Evolutionary conservation across 2,113 vertebrate genomes (phyloP), one percentile per base, ranked within the genome.

Genomic region (Nerophis ophidion): DNA sequence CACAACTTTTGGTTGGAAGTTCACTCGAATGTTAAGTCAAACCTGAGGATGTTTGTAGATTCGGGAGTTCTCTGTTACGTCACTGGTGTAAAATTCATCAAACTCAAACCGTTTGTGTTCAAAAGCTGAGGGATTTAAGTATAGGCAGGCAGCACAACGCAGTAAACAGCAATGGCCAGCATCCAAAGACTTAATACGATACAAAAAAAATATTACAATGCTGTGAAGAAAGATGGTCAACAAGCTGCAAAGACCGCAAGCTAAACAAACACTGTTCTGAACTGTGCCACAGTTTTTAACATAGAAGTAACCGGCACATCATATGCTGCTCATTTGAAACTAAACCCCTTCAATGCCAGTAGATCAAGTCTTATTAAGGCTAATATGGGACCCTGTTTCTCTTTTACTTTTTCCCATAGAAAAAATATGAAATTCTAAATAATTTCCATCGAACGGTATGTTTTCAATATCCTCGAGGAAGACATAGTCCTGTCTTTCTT

Each of bases 351-450:
- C 51, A 51, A 53, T 66, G 54, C 72, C 61, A 53, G 59, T 33
- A 60, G 70, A 85, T 81, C 64, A 57, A 56, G 61, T 35, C 61
- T 73, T 68, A 76, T 81, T 69, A 71, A 63, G 38, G 13, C 54
- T 57, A 78, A 69, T 65, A 74, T 60, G 77, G 61, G 75, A 81
- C 71, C 60, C 34, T 5, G 14, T 67, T 71, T 80, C 61, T 74
- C 45, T 16, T 45, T 40, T 7, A 40, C 15, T 53, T 71, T 74
- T 80, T 77, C 68, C 63, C 69, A 77, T 58, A 52, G 50, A 57
- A 63, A 61, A 70, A 70, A 72, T 72, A 66, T 68, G 81, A 78
- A 76, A 77, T 63, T 67, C 40, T 57, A 83, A 76, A 73, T 81
- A 63, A 84, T 72, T 82, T 67, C 77, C 80, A 86, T 76, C 73